Evolutionary conservation across 2,797 vertebrate genomes (phyloP).

Genomic region (Limnodromus scolopaceus): DNA sequence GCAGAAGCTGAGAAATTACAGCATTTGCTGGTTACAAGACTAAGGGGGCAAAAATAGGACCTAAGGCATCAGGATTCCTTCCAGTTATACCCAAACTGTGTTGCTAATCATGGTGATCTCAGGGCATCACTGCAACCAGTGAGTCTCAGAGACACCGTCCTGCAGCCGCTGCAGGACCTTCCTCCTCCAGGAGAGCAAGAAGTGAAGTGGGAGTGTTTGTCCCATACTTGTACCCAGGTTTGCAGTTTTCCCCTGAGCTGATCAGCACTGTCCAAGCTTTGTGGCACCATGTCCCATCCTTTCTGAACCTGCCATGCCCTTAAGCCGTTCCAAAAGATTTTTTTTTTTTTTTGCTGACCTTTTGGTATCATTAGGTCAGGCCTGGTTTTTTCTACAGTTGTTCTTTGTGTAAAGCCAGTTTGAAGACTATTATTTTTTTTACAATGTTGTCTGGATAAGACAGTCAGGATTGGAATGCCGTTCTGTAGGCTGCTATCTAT

Average conservation of each 20-base stretch:
- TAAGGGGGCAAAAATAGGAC: not conserved
- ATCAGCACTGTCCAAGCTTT: not conserved
- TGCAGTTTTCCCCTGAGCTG: not conserved
- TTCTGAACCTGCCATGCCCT: not conserved
- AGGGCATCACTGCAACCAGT: not conserved
- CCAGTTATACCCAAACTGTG: not conserved
- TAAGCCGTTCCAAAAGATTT: not conserved
- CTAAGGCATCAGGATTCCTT: not conserved
- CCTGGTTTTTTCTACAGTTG: not conserved
- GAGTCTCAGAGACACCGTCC: not conserved
- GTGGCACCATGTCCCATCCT: not conserved
- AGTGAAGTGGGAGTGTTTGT: not conserved
- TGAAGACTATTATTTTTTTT: not conserved
- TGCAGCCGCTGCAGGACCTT: not conserved
- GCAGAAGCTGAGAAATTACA: not conserved
- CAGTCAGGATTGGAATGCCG: not conserved
- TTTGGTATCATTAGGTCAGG: not conserved
- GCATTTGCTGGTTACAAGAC: not conserved
- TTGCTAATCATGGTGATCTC: not conserved
- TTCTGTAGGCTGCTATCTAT: not conserved
- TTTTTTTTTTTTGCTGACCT: not conserved
- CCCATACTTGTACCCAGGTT: not conserved
- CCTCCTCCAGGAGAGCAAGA: not conserved
- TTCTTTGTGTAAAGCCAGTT: not conserved
- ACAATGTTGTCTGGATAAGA: not conserved